These are phyloP conservation scores for Salminus brasiliensis DNA, from an alignment of 2,113 vertebrate genomes.

Conservation along the genomic window DNA sequence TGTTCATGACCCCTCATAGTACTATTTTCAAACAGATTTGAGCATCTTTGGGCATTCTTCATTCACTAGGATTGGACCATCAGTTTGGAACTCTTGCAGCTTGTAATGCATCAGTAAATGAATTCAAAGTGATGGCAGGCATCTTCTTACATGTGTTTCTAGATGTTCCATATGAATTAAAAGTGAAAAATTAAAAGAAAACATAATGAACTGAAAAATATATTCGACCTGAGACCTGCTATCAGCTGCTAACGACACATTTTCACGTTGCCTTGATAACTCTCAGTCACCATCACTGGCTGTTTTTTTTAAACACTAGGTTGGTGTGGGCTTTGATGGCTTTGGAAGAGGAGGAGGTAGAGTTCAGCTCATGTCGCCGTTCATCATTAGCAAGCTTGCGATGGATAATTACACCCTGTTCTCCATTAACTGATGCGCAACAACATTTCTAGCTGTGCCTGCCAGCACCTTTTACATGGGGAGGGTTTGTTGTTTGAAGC, in stretches of 20 bases:
- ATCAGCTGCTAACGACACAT: slow-evolving; percentile 4
- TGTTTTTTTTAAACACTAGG: background rate
- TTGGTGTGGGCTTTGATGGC: background rate
- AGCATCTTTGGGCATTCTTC: no score
- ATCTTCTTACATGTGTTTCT: background rate
- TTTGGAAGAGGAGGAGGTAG: slow-evolving; percentile 1
- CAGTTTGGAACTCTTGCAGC: no score
- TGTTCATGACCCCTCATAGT: no score
- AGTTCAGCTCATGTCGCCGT: slow-evolving; percentile 42
- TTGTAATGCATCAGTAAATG: no score
- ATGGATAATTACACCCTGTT: slow-evolving; percentile 25
- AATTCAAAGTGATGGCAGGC: no score
- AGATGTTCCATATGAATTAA: background rate
- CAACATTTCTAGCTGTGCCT: slow-evolving; percentile 12
- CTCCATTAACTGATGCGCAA: slow-evolving; percentile 29
- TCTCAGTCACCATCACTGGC: background rate
- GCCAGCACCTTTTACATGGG: background rate
- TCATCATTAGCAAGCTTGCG: slow-evolving; percentile 16
- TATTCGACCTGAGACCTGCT: background rate
- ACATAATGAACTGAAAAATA: no score
- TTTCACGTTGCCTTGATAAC: slow-evolving; percentile 16
- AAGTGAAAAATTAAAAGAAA: background rate
- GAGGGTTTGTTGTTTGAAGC: background rate
- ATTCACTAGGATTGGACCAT: no score
- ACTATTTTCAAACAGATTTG: no score